Evolutionary conservation across 2,113 vertebrate species (phyloP).

Genomic region (Rhynchomys soricoides): DNA sequence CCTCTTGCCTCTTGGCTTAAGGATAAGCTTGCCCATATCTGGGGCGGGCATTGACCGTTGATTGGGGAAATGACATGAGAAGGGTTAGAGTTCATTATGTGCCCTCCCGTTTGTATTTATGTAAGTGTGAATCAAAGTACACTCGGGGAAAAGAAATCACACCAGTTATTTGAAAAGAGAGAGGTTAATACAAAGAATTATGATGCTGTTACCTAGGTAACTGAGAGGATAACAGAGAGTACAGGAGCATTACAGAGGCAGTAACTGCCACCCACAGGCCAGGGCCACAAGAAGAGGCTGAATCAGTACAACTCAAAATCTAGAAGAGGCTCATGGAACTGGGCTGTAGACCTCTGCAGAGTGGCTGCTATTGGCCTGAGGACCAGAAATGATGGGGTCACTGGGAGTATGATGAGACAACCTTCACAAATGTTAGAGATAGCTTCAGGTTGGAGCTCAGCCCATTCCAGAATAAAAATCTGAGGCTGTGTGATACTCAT

Average conservation of each 20-base stretch:
- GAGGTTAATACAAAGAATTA: constrained; percentile 72
- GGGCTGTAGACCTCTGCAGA: neutral
- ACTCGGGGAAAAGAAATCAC: constrained; percentile 41
- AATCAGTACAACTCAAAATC: neutral
- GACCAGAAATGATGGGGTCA: too few relatives aligned
- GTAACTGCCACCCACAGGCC: neutral
- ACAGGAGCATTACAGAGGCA: constrained; percentile 42
- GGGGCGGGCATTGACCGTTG: neutral
- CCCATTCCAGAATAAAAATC: neutral
- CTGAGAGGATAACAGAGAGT: constrained; percentile 66
- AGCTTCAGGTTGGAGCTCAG: neutral
- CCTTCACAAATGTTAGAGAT: neutral
- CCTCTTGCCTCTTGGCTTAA: neutral
- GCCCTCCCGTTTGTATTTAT: neutral
- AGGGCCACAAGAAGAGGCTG: neutral
- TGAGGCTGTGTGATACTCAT: neutral
- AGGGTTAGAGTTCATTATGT: neutral
- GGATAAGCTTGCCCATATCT: neutral
- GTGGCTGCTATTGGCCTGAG: neutral
- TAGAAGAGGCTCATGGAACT: neutral
- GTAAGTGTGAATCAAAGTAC: neutral
- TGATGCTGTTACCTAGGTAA: constrained; percentile 78
- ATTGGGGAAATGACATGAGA: neutral
- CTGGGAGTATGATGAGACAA: neutral
- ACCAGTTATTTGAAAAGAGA: constrained; percentile 67